Evolutionary conservation across 2,797 vertebrate genomes (phyloP).

Genomic region (Urocyon cinereoargenteus): DNA sequence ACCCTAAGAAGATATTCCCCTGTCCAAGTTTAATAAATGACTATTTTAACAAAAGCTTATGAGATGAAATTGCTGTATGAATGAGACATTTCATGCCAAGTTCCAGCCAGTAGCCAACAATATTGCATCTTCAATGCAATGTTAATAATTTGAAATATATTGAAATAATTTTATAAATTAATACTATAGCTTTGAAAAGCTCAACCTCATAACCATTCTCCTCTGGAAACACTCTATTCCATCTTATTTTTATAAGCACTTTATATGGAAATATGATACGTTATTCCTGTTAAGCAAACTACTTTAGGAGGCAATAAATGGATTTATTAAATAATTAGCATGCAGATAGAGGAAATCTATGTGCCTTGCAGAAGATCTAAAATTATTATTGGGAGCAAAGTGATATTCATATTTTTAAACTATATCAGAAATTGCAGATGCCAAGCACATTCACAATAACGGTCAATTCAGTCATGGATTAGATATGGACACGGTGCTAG

Average conservation of each 20-base stretch:
- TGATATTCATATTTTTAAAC: slow-evolving; percentile 66
- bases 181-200: slow-evolving; percentile 51
- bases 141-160: slow-evolving; percentile 70
- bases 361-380: slow-evolving; percentile 35
- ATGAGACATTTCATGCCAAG: slow-evolving; percentile 65
- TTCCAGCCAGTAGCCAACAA: slow-evolving; percentile 61
- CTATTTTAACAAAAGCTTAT: slow-evolving; percentile 64
- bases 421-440: slow-evolving; percentile 67
- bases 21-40: slow-evolving; percentile 35
- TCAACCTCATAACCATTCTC: slow-evolving; percentile 51
- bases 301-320: slow-evolving; percentile 68
- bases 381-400: slow-evolving; percentile 57
- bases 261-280: slow-evolving; percentile 56
- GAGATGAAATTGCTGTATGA: slow-evolving; percentile 53
- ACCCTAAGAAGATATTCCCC: background rate
- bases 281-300: slow-evolving; percentile 71
- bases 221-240: slow-evolving; percentile 28
- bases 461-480: slow-evolving; percentile 64
- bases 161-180: slow-evolving; percentile 75
- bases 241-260: slow-evolving; percentile 71
- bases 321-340: slow-evolving; percentile 71
- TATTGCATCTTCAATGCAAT: slow-evolving; percentile 33
- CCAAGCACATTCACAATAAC: slow-evolving; percentile 65
- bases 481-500: slow-evolving; percentile 67
- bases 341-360: slow-evolving; percentile 62